These are phyloP conservation scores for Sinhomidia bicolor DNA, from an alignment of 2,888 invertebrate species.

Conservation along the genomic window DNA sequence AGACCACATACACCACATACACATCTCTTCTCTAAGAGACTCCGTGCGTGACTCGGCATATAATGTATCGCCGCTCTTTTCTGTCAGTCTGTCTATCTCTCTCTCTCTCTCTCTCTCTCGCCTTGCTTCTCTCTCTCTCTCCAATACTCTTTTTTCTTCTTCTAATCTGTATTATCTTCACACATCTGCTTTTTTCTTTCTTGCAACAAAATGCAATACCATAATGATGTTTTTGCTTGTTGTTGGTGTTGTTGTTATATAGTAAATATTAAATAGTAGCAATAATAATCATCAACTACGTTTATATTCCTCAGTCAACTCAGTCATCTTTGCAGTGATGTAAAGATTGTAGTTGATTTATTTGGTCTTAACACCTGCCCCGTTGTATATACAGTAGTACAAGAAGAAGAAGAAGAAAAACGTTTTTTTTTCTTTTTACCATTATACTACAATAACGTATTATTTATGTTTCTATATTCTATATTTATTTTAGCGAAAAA, in stretches of 20 bases:
- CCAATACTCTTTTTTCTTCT: background rate
- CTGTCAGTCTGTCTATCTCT: slow-evolving; percentile 12
- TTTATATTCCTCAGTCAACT: slow-evolving; percentile 28
- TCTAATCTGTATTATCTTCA: slow-evolving; percentile 66
- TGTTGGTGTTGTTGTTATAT: slow-evolving; percentile 3
- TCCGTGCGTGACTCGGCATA: slow-evolving; percentile 66
- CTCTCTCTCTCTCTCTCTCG: background rate
- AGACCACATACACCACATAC: slow-evolving; percentile 62
- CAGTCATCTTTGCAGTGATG: slow-evolving; percentile 68
- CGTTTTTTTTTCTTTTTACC: no score
- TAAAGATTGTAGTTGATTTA: slow-evolving; percentile 72
- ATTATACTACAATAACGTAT: background rate
- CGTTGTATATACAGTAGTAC: background rate
- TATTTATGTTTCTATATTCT: background rate
- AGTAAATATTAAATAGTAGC: slow-evolving; percentile 27
- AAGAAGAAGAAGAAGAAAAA: background rate
- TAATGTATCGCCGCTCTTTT: slow-evolving; percentile 30
- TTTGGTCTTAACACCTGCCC: slow-evolving; percentile 71
- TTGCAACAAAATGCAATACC: slow-evolving; percentile 38
- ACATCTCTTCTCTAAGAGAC: slow-evolving; percentile 39
- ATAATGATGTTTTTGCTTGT: slow-evolving; percentile 40
- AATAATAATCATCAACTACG: slow-evolving; percentile 15
- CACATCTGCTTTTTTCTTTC: slow-evolving; percentile 52
- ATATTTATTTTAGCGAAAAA: background rate
- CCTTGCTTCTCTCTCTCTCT: background rate